Base-by-base conservation (phyloP, 2,797 vertebrate species). In the Sebastes flavidus region DNA sequence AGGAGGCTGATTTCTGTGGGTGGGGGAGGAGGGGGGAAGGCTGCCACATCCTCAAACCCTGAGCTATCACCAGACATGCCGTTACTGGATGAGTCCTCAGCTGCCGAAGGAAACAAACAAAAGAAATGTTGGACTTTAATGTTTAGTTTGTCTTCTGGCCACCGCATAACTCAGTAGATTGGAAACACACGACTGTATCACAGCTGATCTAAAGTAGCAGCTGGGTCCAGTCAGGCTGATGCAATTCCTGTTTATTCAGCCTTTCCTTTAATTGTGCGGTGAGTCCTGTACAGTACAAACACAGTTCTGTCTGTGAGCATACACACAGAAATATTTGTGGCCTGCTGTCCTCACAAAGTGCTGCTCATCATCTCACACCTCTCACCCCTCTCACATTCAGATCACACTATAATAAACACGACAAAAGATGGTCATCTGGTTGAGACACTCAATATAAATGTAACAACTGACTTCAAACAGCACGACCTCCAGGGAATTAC, bases 21-120 rank as follows among this genome's bases (percentile, higher is more conserved):
- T 16, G 96, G 95, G 87, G 97, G 96, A 72, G 97, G 96, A 24
- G 96, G 96, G 22, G 96, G 94, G 77, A 97, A 97, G 75, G 93
- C 71, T 13, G 94, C 94, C 66, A 93, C 92, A 85, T 97, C 96
- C 80, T 97, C 96, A 65, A 92, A 95, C 83, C 91, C 93, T 66
- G 94, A 88, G 83, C 95, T 94, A 58, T 93, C 96, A 63, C 84
- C 88, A 36, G 95, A 93, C 66, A 94, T 49, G 34, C 97, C 95
- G 13, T 96, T 96, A 88, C 87, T 95, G 85, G 94, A 94, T n/a
- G 91, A 95, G 74, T 97, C 96, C 59, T 96, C 93, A 14, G 90
- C 95, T 88, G 94, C 95, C 95, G 71, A 76, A 79, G 74, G 61
- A 67, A 82, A 81, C 55, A 93, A 75, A 81, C 76, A 82, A 46